Percentiles rank a stretch among this genome's conserved stretches.
phyloP scores from a whole-genome alignment of 37 sponge, comb jelly and placozoan genomes.

The Bolinopsis microptera region DNA sequence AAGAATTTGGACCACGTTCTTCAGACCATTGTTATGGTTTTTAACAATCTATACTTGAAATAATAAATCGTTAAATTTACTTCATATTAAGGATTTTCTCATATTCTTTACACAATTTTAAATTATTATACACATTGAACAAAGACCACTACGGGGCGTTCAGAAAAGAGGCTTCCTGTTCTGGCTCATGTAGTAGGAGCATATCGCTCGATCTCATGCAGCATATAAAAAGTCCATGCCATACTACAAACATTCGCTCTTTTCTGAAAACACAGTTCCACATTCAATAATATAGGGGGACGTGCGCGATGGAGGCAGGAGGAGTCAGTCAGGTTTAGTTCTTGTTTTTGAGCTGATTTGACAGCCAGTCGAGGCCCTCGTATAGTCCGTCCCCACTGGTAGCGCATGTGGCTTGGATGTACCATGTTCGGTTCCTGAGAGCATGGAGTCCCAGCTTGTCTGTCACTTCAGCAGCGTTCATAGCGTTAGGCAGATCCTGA shows the following conservation, averaged over 20 bases:
- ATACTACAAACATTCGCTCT: neutral
- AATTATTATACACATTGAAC: neutral
- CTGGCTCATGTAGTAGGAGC: neutral
- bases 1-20: neutral
- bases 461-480: slow-evolving; percentile 98
- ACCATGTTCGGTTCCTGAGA: slow-evolving; percentile 89
- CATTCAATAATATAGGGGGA: neutral
- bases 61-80: neutral
- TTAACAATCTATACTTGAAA: neutral
- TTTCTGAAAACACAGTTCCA: neutral
- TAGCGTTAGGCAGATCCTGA: slow-evolving; percentile 97
- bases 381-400: slow-evolving; percentile 99
- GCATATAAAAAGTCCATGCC: neutral
- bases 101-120: neutral
- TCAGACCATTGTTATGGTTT: neutral
- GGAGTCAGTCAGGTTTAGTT: neutral
- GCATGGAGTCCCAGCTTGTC: slow-evolving; percentile 92
- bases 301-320: neutral
- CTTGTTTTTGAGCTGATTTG: slow-evolving; percentile 71
- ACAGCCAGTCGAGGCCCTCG: slow-evolving; percentile 98
- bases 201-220: neutral
- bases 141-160: neutral
- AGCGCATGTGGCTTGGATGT: slow-evolving; percentile 99
- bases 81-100: neutral
- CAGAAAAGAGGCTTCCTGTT: neutral